Conservation (phyloP, 2,888 invertebrate species). For the Mesorhabditis spiculigera region DNA sequence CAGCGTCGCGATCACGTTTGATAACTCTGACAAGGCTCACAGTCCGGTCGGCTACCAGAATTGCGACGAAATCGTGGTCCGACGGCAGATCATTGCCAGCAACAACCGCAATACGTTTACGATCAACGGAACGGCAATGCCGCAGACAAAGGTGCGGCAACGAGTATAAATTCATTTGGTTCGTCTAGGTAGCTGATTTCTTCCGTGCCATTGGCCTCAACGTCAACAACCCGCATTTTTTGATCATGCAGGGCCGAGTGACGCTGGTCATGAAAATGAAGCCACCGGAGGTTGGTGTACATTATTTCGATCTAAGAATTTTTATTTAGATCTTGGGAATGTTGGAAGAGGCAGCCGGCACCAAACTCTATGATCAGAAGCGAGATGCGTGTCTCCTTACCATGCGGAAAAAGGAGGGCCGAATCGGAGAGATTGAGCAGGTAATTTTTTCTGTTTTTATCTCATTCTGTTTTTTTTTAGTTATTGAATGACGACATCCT, state of each 20-base stretch:
- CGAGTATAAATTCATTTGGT: not conserved
- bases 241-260: conserved; percentile 98
- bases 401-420: conserved; percentile 87
- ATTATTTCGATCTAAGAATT: not conserved
- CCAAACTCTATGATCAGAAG: conserved; percentile 91
- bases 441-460: not conserved
- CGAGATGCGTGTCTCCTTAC: conserved; percentile 79
- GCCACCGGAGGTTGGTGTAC: conserved; percentile 75
- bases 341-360: conserved; percentile 98
- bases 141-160: conserved; percentile 68
- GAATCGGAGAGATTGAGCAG: conserved; percentile 73
- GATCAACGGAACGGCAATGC: conserved; percentile 86
- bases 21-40: conserved; percentile 74
- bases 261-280: conserved; percentile 99
- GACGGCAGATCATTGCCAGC: conserved; percentile 31
- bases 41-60: conserved; percentile 88
- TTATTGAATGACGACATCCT: conserved; percentile 76
- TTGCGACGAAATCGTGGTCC: conserved; percentile 81
- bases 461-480: conserved; percentile 45
- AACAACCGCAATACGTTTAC: conserved; percentile 72
- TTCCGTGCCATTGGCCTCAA: conserved; percentile 95
- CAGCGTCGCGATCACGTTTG: conserved; percentile 89
- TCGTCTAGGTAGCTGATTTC: conserved; percentile 74
- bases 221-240: conserved; percentile 94
- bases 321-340: conserved; percentile 78